Conservation (phyloP, 2,113 vertebrate species). For the Fulmarus glacialis region DNA sequence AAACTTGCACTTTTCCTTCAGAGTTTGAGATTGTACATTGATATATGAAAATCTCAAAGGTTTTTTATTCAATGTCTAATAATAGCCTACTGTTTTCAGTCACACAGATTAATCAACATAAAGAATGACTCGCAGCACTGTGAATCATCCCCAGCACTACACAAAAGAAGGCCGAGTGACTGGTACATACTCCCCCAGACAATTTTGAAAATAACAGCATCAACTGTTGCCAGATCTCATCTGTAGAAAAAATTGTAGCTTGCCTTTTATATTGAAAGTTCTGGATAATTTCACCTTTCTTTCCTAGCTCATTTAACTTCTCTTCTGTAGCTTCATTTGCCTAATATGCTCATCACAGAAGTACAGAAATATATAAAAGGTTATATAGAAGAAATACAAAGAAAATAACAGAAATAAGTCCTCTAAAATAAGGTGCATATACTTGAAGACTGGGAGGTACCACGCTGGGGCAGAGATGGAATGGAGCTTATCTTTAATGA, state of each 20-base stretch:
- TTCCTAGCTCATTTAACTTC: neutral
- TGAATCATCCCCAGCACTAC: slow-evolving; percentile 60
- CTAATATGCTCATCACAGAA: neutral
- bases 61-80: neutral
- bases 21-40: neutral
- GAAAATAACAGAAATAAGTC: neutral
- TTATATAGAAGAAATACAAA: neutral
- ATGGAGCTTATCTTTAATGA: neutral
- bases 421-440: neutral
- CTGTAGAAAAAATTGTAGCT: neutral
- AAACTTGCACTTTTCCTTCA: neutral
- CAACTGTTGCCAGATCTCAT: slow-evolving; percentile 41
- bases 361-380: neutral
- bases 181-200: slow-evolving; percentile 57
- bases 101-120: slow-evolving; percentile 50
- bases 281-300: slow-evolving; percentile 7
- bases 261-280: neutral
- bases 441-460: neutral
- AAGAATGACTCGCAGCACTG: slow-evolving; percentile 35
- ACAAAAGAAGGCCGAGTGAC: slow-evolving; percentile 52
- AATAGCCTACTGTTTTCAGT: slow-evolving; percentile 54
- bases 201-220: slow-evolving; percentile 65
- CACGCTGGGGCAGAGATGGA: neutral
- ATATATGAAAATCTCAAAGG: neutral
- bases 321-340: neutral